Evolutionary conservation across 2,113 vertebrate species (phyloP), one percentile per base, ranked within the genome.

Genomic region (Hymenochirus boettgeri): DNA sequence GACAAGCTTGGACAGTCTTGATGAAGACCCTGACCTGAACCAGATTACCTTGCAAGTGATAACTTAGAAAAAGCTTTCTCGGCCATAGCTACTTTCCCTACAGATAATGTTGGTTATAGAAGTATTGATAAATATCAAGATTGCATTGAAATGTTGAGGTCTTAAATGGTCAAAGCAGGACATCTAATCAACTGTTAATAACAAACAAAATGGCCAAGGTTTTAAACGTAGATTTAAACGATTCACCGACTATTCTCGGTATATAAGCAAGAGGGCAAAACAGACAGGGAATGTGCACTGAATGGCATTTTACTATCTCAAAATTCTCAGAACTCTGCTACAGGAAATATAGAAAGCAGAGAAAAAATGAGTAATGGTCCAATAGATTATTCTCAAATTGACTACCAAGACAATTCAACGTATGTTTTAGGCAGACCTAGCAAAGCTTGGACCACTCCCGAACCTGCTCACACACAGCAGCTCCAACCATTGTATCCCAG

Each of bases 1-100:
- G 54, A 91, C 79, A 12, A 94, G 90, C 77, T 74, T 85, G 73
- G 95, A 99, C 79, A 99, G 94, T 72, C 88, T 98, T 76, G 93
- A 98, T 56, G 81, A 73, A 65, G 83, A 84, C 55, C 78, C 80
- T 67, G 78, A 82, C 67, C 77, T 75, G 61, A 81, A 72, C 63
- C 74, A 1, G 70, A 80, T 60, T 77, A 77, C 63, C 77, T 72
- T 65, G 54, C 77, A 55, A 72, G 70, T 45, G 59, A 73, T 24
- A 55, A 69, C 58, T 65, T 73, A 63, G 47, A 71, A 60, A 73
- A 75, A 71, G 66, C 74, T 12, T 77, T 73, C 24, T 61, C 72
- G 39, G 58, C 63, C 57, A 71, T 47, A 65, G 77, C 70, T 61
- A 65, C 61, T 66, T 77, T 73, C 27, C 73, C 75, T 62, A 61